A percentile compares a stretch with the other conserved stretches of the same genome.
Conservation (phyloP, 2,113 vertebrate species). For the Castor canadensis region DNA sequence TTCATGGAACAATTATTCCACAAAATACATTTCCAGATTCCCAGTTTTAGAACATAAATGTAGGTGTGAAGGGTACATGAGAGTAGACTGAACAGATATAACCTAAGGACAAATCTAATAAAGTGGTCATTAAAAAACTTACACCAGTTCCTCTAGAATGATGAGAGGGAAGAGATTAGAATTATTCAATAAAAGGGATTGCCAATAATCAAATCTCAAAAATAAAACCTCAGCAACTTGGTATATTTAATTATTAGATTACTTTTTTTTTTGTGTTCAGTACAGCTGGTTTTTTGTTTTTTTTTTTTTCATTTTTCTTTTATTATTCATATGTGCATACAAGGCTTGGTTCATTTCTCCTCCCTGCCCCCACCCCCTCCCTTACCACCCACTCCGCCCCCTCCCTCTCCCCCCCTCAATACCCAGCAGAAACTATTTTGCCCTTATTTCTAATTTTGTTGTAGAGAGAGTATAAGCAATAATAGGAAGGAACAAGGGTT, state of each 20-base stretch:
- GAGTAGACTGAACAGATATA: neutral
- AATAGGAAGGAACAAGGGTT: too few species aligned
- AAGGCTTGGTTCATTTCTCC: too few species aligned
- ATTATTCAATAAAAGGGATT: neutral
- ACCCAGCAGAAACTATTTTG: too few species aligned
- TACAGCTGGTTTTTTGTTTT: too few species aligned
- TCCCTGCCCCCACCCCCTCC: too few species aligned
- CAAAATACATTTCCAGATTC: slow-evolving; percentile 6
- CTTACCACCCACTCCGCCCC: too few species aligned
- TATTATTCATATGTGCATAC: too few species aligned
- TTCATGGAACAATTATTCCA: neutral
- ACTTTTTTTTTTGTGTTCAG: too few species aligned
- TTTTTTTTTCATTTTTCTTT: too few species aligned
- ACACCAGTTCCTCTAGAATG: neutral
- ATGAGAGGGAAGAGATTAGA: neutral
- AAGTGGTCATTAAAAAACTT: neutral
- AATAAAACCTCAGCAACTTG: slow-evolving; percentile 43
- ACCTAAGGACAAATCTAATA: neutral
- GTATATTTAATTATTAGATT: neutral
- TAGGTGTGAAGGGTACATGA: neutral
- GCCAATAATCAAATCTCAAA: slow-evolving; percentile 13
- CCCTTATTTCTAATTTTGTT: too few species aligned
- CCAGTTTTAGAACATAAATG: slow-evolving; percentile 21
- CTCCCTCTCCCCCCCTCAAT: too few species aligned
- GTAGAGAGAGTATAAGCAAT: too few species aligned